Evolutionary conservation across 1,140 invertebrate genomes (phyloP).

Genomic region (Anastatus disparis): DNA sequence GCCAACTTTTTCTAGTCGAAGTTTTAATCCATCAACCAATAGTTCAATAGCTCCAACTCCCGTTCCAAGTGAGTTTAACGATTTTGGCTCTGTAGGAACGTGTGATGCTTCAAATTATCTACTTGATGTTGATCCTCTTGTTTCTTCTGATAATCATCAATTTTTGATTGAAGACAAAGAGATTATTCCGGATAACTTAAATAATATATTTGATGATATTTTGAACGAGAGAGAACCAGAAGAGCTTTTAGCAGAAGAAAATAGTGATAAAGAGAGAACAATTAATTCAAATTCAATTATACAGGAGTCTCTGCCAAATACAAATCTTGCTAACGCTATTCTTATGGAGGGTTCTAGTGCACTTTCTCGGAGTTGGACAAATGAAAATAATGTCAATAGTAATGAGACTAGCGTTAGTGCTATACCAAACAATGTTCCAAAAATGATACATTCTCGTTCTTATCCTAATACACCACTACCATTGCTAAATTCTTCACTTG

Average conservation of each 20-base stretch:
- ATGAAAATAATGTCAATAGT: background rate
- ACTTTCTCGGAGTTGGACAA: slow-evolving; percentile 45
- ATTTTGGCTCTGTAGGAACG: slow-evolving; percentile 71
- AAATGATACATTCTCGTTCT: slow-evolving; percentile 61
- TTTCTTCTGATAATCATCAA: slow-evolving; percentile 54
- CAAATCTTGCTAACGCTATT: slow-evolving; percentile 43
- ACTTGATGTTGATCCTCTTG: slow-evolving; percentile 58
- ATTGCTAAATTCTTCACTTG: slow-evolving; percentile 42
- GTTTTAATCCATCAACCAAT: slow-evolving; percentile 68
- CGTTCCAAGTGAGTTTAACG: slow-evolving; percentile 76
- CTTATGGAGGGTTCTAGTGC: slow-evolving; percentile 43
- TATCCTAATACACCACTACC: slow-evolving; percentile 66
- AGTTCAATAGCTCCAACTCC: slow-evolving; percentile 77
- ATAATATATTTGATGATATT: slow-evolving; percentile 62
- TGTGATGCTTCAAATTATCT: slow-evolving; percentile 65
- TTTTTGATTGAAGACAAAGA: slow-evolving; percentile 61
- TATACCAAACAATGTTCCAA: slow-evolving; percentile 22
- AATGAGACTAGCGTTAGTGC: background rate
- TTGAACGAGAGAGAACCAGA: slow-evolving; percentile 56
- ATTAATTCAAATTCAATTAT: slow-evolving; percentile 48
- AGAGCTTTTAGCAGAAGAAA: slow-evolving; percentile 53
- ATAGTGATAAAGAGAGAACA: slow-evolving; percentile 48
- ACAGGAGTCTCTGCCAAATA: slow-evolving; percentile 49
- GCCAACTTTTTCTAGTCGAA: slow-evolving; percentile 55
- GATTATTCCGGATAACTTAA: slow-evolving; percentile 62